Conservation (phyloP, 2,888 invertebrate genomes). For the Acanthopleura granulata region DNA sequence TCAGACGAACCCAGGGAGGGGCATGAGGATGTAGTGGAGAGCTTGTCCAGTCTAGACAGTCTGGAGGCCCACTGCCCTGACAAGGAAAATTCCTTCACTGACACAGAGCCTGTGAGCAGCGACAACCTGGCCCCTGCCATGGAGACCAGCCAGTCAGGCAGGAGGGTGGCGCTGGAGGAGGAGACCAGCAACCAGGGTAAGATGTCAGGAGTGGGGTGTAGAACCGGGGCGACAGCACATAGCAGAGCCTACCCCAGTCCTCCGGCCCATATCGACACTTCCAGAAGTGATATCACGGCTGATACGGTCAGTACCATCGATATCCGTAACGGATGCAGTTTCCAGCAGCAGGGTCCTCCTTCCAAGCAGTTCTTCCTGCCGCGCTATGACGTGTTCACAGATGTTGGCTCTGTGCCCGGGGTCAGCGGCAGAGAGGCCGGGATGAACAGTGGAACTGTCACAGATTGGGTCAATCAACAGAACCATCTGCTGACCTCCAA, state of each 20-base stretch:
- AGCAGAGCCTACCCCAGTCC: neutral
- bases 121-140: neutral
- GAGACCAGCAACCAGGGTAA: neutral
- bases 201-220: neutral
- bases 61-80: conserved; percentile 38
- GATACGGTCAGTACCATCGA: conserved; percentile 16
- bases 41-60: conserved; percentile 57
- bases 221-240: neutral
- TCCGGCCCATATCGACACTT: neutral
- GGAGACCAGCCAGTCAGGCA: neutral
- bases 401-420: neutral
- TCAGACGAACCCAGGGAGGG: conserved; percentile 12
- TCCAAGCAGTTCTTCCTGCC: conserved; percentile 9
- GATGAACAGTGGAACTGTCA: neutral
- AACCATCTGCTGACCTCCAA: neutral
- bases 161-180: neutral
- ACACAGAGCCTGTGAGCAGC: neutral
- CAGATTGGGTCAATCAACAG: neutral
- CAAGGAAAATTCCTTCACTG: conserved; percentile 8
- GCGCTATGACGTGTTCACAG: neutral
- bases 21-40: conserved; percentile 37
- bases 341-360: conserved; percentile 5
- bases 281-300: conserved; percentile 15
- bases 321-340: conserved; percentile 8
- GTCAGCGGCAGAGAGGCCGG: no score